Evolutionary conservation across 2,113 vertebrate genomes (phyloP).

Genomic region (Struthio camelus): DNA sequence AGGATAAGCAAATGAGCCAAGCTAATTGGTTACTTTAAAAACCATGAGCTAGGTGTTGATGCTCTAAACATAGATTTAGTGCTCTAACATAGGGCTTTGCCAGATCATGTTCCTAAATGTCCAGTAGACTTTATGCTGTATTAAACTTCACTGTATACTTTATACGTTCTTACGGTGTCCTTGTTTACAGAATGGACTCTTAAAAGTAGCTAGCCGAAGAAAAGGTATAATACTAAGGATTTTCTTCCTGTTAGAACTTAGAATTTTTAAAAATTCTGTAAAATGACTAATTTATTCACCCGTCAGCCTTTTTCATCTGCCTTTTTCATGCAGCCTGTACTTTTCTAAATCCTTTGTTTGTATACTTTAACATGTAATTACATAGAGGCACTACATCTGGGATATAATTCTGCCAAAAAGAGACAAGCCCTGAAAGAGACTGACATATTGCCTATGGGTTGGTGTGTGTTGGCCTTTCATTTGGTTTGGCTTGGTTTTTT

Average conservation of each 20-base stretch:
- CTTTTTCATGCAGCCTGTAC: background rate
- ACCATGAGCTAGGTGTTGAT: background rate
- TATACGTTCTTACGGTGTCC: background rate
- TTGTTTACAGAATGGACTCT: background rate
- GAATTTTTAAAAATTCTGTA: background rate
- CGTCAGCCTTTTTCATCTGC: background rate
- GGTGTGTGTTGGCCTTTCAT: background rate
- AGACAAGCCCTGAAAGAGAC: background rate
- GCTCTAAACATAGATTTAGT: background rate
- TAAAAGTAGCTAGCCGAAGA: background rate
- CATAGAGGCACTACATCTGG: background rate
- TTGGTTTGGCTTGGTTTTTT: background rate
- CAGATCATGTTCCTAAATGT: background rate
- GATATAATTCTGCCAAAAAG: background rate
- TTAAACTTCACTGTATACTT: background rate
- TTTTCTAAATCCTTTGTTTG: background rate
- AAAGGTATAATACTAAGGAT: background rate
- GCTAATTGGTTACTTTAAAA: background rate
- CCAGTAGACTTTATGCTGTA: background rate
- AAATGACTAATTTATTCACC: background rate
- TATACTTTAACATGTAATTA: background rate
- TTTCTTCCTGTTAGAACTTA: background rate
- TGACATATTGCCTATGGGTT: background rate
- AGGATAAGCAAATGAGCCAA: background rate
- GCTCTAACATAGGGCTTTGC: background rate